These are phyloP conservation scores for Orestias chungarensis DNA, from an alignment of 2,797 vertebrate species.

Conservation along the genomic window DNA sequence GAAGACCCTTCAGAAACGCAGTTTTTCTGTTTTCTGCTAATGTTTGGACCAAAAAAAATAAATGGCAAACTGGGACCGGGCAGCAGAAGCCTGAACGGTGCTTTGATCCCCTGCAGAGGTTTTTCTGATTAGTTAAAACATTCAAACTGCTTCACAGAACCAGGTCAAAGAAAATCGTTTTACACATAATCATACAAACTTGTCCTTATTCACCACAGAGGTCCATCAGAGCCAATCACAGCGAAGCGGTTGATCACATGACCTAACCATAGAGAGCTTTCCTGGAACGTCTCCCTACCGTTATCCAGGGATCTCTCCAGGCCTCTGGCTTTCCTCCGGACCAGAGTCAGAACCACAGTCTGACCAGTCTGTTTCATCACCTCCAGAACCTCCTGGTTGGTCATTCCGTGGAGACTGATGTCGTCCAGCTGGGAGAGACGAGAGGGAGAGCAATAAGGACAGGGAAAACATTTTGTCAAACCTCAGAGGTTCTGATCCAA, in stretches of 20 bases:
- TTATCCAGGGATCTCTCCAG: constrained; percentile 77
- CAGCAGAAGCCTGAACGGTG: too few species aligned
- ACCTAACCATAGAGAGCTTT: background rate
- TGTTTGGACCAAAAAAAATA: too few species aligned
- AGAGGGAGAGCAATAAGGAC: background rate
- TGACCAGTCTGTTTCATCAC: constrained; percentile 86
- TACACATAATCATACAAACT: background rate
- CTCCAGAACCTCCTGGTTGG: constrained; percentile 91
- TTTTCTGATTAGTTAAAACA: too few species aligned
- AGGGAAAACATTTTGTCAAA: background rate
- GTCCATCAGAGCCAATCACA: too few species aligned
- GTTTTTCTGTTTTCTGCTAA: too few species aligned
- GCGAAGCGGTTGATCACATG: background rate
- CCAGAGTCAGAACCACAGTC: constrained; percentile 86
- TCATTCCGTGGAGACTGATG: constrained; percentile 88
- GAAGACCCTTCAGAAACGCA: too few species aligned
- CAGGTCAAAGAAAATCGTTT: too few species aligned
- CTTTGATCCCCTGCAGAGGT: too few species aligned
- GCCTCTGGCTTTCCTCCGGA: constrained; percentile 78
- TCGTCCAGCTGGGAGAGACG: constrained; percentile 84
- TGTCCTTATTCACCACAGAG: too few species aligned
- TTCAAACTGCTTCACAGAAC: too few species aligned
- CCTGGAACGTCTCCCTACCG: constrained; percentile 71
- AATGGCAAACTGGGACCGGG: too few species aligned
- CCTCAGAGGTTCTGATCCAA: background rate